Conservation (phyloP, 2,888 invertebrate genomes). For the Amblyjoppa proteus region DNA sequence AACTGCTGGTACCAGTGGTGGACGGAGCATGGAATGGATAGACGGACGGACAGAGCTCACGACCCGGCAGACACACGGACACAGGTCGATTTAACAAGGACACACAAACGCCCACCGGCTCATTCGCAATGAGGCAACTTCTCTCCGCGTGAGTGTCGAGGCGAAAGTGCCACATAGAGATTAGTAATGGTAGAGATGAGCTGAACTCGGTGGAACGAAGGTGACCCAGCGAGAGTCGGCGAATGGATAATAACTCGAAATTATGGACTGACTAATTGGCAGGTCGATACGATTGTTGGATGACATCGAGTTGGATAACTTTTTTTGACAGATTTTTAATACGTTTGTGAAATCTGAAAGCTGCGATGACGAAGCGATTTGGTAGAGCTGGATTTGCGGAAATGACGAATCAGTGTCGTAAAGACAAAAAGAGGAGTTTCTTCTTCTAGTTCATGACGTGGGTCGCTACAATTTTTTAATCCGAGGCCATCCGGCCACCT, state of each 20-base stretch:
- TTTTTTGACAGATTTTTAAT: background rate
- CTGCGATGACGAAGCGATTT: background rate
- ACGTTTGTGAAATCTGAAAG: background rate
- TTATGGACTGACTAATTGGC: background rate
- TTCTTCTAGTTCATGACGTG: background rate
- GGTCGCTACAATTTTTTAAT: background rate
- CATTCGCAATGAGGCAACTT: constrained; percentile 29
- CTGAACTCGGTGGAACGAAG: background rate
- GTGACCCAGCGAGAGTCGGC: background rate
- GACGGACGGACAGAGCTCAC: constrained; percentile 19
- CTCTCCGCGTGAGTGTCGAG: background rate
- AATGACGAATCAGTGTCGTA: background rate
- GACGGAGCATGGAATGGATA: constrained; percentile 23
- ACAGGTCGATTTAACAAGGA: constrained; percentile 22
- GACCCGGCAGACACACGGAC: background rate
- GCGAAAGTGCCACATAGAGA: constrained; percentile 20
- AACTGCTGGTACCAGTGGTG: constrained; percentile 15
- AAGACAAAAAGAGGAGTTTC: background rate
- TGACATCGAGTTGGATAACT: background rate
- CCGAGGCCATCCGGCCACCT: background rate
- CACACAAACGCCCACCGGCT: constrained; percentile 16
- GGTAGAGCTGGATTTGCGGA: background rate
- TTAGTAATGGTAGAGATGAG: constrained; percentile 29
- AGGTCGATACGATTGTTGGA: background rate
- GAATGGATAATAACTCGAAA: background rate